Evolutionary conservation across 1,140 invertebrate genomes (phyloP).

Genomic region (Contarinia nasturtii): DNA sequence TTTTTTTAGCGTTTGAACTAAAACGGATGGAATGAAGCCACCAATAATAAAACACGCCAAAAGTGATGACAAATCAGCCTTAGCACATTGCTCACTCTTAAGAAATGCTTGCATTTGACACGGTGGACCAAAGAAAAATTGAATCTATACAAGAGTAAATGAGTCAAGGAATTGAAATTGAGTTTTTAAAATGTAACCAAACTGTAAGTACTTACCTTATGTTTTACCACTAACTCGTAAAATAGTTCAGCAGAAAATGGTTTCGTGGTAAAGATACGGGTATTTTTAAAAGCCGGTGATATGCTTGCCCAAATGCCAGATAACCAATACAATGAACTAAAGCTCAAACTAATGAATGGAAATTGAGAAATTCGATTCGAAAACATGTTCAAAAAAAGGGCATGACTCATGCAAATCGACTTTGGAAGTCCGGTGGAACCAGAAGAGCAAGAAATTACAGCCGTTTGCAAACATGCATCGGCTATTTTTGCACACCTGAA

Average conservation of each 20-base stretch:
- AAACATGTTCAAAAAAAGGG: background rate
- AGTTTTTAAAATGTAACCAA: background rate
- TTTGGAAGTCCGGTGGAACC: background rate
- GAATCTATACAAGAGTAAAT: background rate
- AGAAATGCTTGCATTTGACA: background rate
- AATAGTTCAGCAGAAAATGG: background rate
- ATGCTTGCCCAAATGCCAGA: background rate
- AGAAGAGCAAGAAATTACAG: background rate
- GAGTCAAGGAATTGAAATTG: background rate
- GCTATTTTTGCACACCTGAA: background rate
- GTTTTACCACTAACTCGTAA: background rate
- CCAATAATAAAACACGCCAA: background rate
- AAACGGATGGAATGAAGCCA: background rate
- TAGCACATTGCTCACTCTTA: background rate
- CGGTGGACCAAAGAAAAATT: background rate
- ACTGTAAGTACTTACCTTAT: background rate
- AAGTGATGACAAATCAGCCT: background rate
- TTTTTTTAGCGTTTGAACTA: background rate
- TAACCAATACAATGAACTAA: background rate
- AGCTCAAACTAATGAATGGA: background rate
- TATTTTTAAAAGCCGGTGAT: background rate
- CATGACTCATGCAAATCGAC: background rate
- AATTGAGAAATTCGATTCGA: no score
- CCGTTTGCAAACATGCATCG: background rate
- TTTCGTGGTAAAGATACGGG: background rate